Base-by-base conservation (phyloP, 2,113 vertebrate genomes). In the Electrona antarctica region DNA sequence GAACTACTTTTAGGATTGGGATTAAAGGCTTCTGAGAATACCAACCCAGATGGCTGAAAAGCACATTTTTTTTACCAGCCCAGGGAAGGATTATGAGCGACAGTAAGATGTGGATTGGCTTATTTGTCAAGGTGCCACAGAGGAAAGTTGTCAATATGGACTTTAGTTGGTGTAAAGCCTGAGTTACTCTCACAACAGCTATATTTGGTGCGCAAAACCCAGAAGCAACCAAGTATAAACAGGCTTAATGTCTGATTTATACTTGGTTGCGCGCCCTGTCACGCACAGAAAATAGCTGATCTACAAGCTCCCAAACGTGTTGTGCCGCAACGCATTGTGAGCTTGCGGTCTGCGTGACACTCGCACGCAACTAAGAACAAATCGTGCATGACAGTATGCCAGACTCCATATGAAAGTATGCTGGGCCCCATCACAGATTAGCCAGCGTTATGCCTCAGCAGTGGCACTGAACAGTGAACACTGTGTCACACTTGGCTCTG, bases 41-140 rank as follows among this genome's bases (percentile, higher is more conserved):
- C 28, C 64, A 9, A 58, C 59, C 46, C 63, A 47, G 9, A 15
- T 8, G 59, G 51, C 69, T 46, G 63, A 78, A 76, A 73, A 74
- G 65, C 12, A 7, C 12, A 21, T 7, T 60, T 70, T 70, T 56
- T 58, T 58, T 49, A 59, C 49, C 11, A 21, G 28, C 68, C 60
- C 63, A 55, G 55, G 58, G 50, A 55, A 55, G 74, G 46, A 52
- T 73, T 76, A 62, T 69, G 64, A 71, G 45, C 74, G 48, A n/a
- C n/a, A 74, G 69, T 55, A 41, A 41, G 33, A 41, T 78, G 60
- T 59, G 67, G 47, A 72, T 28, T 15, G 45, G 55, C 45, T 73
- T 79, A 57, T 74, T 69, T 56, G 29, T 71, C 63, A 51, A 12
- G n/a, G 50, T 72, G 73, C 61, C 77, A 73, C 67, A 69, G 11